Evolutionary conservation across 2,797 vertebrate species (phyloP), one percentile per base, ranked within the genome.

Genomic region (Diceros bicornis): DNA sequence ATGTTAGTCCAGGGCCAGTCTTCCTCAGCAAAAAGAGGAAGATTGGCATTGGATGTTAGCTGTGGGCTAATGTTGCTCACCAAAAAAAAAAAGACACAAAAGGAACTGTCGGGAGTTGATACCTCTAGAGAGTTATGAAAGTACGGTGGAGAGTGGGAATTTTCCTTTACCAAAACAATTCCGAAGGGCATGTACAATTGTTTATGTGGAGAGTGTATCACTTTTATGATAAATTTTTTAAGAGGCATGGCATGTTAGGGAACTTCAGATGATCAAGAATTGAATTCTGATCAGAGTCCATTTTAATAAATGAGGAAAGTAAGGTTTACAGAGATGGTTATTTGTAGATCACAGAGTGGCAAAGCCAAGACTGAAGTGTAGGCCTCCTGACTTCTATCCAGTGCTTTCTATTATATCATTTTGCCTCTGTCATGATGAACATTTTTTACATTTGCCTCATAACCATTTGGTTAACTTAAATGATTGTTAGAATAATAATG

Each of bases 221-320:
- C 7, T 85, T 95, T 59, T 81, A 29, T 91, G 84, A 55, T 78
- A 69, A 11, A 23, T 2, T 2, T 50, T 50, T 90, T 61, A 57
- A 86, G 62, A 72, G 29, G 18, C 37, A 52, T 71, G 61, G 16
- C 29, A 66, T 79, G 25, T 68, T 94, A 92, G 77, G 71, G 23
- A 87, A 61, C 25, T 41, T 81, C 52, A 85, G 23, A 62, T 97
- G 59, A 68, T 57, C 14, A 91, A 81, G n/a, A 62, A 82, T 97
- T 18, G 41, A 75, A 74, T 95, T 93, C 44, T 93, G 32, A 13
- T 94, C 29, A 75, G 77, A n/a, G 50, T 2, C 41, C 16, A 75
- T 96, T 92, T 97, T 96, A 91, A 66, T 77, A 84, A 93, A 32
- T 79, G 44, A 81, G 47, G 50, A 97, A 94, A 86, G 23, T 50